phyloP scores from a whole-genome alignment of 1,140 invertebrate species.

The Atta texana region DNA sequence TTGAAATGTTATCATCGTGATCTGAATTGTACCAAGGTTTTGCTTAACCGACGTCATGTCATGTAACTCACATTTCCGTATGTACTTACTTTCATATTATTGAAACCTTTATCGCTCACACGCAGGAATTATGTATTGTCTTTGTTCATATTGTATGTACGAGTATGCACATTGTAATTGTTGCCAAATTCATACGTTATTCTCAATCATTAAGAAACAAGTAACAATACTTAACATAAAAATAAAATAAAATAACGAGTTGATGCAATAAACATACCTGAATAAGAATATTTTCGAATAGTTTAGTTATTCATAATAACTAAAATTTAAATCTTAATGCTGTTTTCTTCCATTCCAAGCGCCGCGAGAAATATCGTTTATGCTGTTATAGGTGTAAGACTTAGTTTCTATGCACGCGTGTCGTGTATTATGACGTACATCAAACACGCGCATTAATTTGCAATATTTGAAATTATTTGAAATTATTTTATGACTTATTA shows the following conservation, averaged over 20 bases:
- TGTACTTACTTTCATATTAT: constrained; percentile 19
- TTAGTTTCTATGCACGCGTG: no score
- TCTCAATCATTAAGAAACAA: neutral
- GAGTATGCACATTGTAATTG: neutral
- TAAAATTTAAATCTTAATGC: no score
- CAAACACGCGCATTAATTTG: no score
- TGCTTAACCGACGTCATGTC: neutral
- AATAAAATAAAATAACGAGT: neutral
- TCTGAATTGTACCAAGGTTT: neutral
- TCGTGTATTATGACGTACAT: no score
- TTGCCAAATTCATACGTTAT: neutral
- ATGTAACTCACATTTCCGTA: constrained; percentile 1
- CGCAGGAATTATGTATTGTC: neutral
- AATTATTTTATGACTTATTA: no score
- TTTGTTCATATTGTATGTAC: neutral
- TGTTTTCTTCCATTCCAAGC: no score
- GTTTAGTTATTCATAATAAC: neutral
- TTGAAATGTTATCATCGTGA: neutral
- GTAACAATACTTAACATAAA: neutral
- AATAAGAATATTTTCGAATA: neutral
- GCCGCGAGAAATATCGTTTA: no score
- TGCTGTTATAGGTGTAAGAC: no score
- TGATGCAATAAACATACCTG: neutral
- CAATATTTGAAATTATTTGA: no score
- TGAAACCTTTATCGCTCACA: neutral